These are phyloP conservation scores for Henicopernis longicauda DNA, from an alignment of 2,113 vertebrate genomes.

Conservation along the genomic window DNA sequence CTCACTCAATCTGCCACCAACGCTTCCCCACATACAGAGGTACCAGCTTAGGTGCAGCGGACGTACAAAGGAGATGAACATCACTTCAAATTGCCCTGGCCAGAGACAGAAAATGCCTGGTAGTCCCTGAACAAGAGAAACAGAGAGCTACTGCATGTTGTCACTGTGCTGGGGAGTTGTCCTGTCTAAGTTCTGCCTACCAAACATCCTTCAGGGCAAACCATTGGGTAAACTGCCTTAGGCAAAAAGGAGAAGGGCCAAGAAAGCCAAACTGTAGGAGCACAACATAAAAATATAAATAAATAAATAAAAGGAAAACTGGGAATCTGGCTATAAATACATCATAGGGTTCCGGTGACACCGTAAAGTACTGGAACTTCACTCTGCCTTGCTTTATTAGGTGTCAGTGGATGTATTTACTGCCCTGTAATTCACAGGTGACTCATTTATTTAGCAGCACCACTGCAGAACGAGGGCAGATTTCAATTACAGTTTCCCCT, in stretches of 20 bases:
- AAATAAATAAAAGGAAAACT: not conserved
- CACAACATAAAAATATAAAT: constrained; percentile 39
- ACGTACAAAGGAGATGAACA: not conserved
- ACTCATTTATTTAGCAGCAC: constrained; percentile 69
- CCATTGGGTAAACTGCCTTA: not conserved
- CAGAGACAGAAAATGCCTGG: not conserved
- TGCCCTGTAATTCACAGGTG: constrained; percentile 54
- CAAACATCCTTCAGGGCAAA: not conserved
- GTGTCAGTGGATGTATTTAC: constrained; percentile 71
- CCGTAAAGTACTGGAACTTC: constrained; percentile 61
- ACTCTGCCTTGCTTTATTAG: constrained; percentile 67
- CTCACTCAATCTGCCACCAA: not conserved
- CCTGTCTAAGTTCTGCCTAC: not conserved
- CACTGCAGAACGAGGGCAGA: constrained; percentile 30
- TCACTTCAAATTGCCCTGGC: not conserved
- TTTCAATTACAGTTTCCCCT: constrained; percentile 56
- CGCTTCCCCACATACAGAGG: not conserved
- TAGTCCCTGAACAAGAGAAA: not conserved
- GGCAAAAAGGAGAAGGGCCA: not conserved
- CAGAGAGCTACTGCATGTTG: not conserved
- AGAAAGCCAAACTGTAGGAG: constrained; percentile 12
- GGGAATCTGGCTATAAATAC: constrained; percentile 66
- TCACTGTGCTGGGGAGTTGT: not conserved
- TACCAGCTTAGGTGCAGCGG: not conserved
- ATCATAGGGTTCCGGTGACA: constrained; percentile 55